These are phyloP conservation scores for Drosophila bocqueti DNA, from an alignment of 1,140 invertebrate species.

Conservation along the genomic window DNA sequence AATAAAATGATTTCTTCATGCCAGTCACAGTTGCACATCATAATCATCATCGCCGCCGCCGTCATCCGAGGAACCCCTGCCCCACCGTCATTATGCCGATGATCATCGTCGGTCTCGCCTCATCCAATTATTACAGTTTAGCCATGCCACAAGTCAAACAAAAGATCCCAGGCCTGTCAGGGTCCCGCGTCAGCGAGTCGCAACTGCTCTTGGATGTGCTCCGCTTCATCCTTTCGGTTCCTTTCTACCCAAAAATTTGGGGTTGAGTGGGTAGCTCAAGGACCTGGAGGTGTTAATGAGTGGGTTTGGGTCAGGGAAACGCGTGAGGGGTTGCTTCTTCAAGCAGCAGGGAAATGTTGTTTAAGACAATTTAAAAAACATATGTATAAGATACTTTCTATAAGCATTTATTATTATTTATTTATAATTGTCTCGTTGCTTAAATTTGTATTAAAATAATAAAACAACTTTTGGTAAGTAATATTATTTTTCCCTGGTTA, in stretches of 20 bases:
- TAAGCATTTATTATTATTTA: too few species aligned
- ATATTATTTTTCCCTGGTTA: neutral
- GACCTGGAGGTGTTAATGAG: slow-evolving; percentile 34
- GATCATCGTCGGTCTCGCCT: slow-evolving; percentile 58
- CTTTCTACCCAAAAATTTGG: slow-evolving; percentile 13
- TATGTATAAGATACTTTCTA: too few species aligned
- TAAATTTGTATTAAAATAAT: too few species aligned
- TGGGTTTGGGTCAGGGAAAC: slow-evolving; percentile 8
- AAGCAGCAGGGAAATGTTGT: neutral
- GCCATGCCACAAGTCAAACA: slow-evolving; percentile 77
- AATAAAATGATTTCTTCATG: slow-evolving; percentile 81
- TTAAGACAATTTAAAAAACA: neutral
- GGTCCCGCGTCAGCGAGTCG: slow-evolving; percentile 32
- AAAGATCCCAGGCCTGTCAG: slow-evolving; percentile 59
- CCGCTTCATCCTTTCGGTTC: neutral
- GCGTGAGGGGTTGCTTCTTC: neutral
- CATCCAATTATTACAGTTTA: slow-evolving; percentile 82
- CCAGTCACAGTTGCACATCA: slow-evolving; percentile 67
- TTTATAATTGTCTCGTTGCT: too few species aligned
- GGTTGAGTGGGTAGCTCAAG: slow-evolving; percentile 25
- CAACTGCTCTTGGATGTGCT: slow-evolving; percentile 27
- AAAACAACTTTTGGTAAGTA: too few species aligned
- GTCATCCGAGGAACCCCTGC: slow-evolving; percentile 1
- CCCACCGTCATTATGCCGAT: slow-evolving; percentile 36
- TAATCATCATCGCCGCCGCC: slow-evolving; percentile 16